Evolutionary conservation across 2,888 invertebrate species (phyloP), one percentile per base, ranked within the genome.

Genomic region (Monopis laevigella): DNA sequence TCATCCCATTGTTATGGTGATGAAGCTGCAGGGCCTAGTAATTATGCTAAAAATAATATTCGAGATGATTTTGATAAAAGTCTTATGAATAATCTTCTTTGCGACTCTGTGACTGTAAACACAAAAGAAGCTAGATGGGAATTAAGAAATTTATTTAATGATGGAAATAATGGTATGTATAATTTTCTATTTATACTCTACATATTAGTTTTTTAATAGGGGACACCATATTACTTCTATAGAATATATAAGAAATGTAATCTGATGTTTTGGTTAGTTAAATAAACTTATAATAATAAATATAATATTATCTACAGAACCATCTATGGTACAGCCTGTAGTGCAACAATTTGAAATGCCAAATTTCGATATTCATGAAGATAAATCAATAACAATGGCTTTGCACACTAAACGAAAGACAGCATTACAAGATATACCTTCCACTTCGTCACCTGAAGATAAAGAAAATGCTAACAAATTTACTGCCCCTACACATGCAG

Each of bases 41-140:
- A 64, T 45, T 70, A 60, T 53, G 70, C 60, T 1, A 71, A 69
- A 50, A 71, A 74, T 48, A 74, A 74, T 59, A 56, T 82, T 24
- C 70, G 78, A 62, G 78, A 78, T 32, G 78, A 81, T 45, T 81
- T 80, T 41, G 72, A 81, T 49, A 68, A 71, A 50, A 81, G 81
- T 53, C 54, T 81, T 34, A 70, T 82, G 72, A 65, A 71, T 11
- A 83, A 84, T 49, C 55, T 84, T 1, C 67, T 84, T 10, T 81
- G 82, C 6, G 84, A 85, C 54, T 85, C 85, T 42, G 75, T 86
- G 12, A 89, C 89, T 3, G 85, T 88, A 0, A 86, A 88, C 53
- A 89, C 88, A 1, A 88, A 86, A 52, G 88, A 88, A 55, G 89
- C 88, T 0, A 70, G 87, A 58, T 84, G 85, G 62, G 84, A 86